A percentile compares a stretch with the other conserved stretches of the same genome.
Conservation (phyloP, 2,113 vertebrate genomes). For the Thryonomys swinderianus region DNA sequence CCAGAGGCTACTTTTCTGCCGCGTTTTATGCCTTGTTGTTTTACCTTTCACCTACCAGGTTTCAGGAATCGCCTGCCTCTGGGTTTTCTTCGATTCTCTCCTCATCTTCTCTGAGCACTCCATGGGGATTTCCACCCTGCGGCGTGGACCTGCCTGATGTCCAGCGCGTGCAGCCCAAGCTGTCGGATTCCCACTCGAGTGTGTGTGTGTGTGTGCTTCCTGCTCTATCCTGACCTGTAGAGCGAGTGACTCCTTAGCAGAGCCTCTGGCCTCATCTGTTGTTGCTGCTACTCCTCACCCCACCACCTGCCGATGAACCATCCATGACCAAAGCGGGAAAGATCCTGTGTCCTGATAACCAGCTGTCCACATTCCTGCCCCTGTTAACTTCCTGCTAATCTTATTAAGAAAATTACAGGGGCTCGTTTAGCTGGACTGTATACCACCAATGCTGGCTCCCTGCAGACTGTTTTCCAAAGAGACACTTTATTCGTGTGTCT, state of each 20-base stretch:
- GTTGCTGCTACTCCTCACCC: neutral
- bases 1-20: too few species aligned
- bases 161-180: accelerated
- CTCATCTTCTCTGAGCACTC: neutral
- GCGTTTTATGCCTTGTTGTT: neutral
- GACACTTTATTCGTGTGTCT: neutral
- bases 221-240: neutral
- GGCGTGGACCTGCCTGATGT: neutral
- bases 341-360: too few species aligned
- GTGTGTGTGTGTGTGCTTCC: accelerated
- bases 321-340: accelerated
- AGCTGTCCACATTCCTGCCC: accelerated
- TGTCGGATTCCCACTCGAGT: accelerated
- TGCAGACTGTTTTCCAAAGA: neutral
- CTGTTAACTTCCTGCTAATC: accelerated
- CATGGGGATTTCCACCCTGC: neutral
- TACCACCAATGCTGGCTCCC: neutral
- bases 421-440: neutral
- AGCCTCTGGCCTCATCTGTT: neutral
- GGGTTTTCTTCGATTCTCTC: too few species aligned
- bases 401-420: neutral
- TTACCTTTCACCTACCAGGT: neutral
- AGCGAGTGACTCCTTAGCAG: accelerated
- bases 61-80: neutral
- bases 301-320: neutral